Evolutionary conservation across 2,888 invertebrate genomes (phyloP).

Genomic region (Nomada goodeniana): DNA sequence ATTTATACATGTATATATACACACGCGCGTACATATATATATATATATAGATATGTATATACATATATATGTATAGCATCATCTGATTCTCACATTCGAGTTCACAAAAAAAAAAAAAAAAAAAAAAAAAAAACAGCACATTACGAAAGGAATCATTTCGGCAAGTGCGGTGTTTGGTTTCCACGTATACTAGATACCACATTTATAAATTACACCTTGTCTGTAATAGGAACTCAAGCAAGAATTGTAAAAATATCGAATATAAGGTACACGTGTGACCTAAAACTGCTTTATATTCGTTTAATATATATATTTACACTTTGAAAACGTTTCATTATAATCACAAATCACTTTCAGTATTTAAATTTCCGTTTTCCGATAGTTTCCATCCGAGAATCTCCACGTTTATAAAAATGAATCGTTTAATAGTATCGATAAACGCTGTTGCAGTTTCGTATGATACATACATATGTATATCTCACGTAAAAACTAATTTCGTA

Average conservation of each 20-base stretch:
- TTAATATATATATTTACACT: conserved; percentile 71
- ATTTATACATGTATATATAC: conserved; percentile 76
- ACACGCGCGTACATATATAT: conserved; percentile 53
- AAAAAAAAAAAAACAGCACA: conserved; percentile 59
- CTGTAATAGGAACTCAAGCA: conserved; percentile 69
- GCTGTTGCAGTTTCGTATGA: conserved; percentile 4
- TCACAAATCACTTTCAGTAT: neutral
- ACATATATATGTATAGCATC: conserved; percentile 54
- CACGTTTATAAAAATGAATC: conserved; percentile 6
- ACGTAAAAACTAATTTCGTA: neutral
- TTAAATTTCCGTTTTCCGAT: conserved; percentile 1
- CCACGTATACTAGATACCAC: conserved; percentile 71
- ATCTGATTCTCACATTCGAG: conserved; percentile 41
- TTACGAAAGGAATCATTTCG: conserved; percentile 61
- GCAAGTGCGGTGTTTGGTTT: conserved; percentile 63
- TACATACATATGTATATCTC: neutral
- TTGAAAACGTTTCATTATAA: conserved; percentile 31
- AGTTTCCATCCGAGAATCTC: conserved; percentile 34
- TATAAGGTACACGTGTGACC: conserved; percentile 61
- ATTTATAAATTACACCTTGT: conserved; percentile 67
- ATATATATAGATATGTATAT: conserved; percentile 50
- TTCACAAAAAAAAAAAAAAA: conserved; percentile 58
- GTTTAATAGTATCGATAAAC: neutral
- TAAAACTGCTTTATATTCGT: conserved; percentile 63
- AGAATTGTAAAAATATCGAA: conserved; percentile 67